Percentiles rank a stretch among this genome's conserved stretches.
Evolutionary conservation across 2,797 vertebrate species (phyloP).

Genomic region (Lindbergichthys nudifrons): DNA sequence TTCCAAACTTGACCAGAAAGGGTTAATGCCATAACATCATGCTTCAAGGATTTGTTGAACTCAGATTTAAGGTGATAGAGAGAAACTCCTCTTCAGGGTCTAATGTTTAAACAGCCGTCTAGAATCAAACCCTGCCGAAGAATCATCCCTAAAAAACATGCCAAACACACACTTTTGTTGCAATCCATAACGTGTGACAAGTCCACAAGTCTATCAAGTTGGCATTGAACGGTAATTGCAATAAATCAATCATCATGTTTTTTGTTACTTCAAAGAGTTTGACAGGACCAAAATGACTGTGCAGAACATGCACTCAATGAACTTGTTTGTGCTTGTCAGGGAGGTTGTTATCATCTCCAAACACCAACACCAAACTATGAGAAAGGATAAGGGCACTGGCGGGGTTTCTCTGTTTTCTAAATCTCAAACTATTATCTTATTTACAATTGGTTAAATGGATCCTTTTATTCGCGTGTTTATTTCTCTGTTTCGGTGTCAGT

Average conservation of each 20-base stretch:
- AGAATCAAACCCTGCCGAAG: too few relatives aligned
- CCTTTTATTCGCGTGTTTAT: background rate
- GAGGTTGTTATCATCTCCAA: constrained; percentile 11
- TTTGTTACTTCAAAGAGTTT: background rate
- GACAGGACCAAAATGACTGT: background rate
- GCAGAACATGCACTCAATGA: background rate
- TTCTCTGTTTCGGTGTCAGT: background rate
- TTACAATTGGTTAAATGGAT: background rate
- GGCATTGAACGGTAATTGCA: background rate
- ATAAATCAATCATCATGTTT: background rate
- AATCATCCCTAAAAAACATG: too few relatives aligned
- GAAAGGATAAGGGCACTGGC: constrained; percentile 11
- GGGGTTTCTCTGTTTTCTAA: too few relatives aligned
- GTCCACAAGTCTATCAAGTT: background rate
- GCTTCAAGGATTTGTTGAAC: background rate
- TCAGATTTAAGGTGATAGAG: background rate
- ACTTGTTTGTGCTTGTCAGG: constrained; percentile 55
- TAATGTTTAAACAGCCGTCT: too few relatives aligned
- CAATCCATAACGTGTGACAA: background rate
- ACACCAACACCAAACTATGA: constrained; percentile 34
- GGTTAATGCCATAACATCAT: background rate
- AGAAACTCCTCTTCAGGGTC: background rate
- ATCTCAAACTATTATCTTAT: background rate
- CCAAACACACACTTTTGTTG: background rate
- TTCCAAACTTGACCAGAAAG: background rate